Evolutionary conservation across 2,797 vertebrate genomes (phyloP).

Genomic region (Forpus xanthops): DNA sequence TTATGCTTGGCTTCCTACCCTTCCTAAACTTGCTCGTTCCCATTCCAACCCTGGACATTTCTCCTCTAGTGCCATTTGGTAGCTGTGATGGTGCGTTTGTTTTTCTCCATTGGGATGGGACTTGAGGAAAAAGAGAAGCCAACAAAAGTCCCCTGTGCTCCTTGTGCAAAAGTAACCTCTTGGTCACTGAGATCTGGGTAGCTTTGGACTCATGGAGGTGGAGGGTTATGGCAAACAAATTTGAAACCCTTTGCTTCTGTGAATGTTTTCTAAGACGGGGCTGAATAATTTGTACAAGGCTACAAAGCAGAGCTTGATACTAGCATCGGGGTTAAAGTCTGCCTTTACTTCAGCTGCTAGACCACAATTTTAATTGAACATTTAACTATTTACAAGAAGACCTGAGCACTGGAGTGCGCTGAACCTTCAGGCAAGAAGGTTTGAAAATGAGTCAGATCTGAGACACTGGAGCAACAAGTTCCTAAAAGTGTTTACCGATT

Average conservation of each 20-base stretch:
- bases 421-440: slow-evolving; percentile 14
- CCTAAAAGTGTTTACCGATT: slow-evolving; percentile 18
- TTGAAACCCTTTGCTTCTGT: not conserved
- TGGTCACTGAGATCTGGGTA: not conserved
- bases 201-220: not conserved
- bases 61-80: not conserved
- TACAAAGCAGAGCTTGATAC: not conserved
- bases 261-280: not conserved
- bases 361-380: not conserved
- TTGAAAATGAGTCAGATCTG: slow-evolving; percentile 16
- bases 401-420: not conserved
- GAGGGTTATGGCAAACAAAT: not conserved
- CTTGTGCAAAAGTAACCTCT: not conserved
- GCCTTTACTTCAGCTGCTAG: not conserved
- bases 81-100: not conserved
- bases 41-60: not conserved
- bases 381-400: not conserved
- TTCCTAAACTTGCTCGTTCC: not conserved
- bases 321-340: not conserved
- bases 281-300: not conserved
- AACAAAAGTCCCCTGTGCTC: not conserved
- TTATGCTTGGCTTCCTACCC: not conserved
- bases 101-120: not conserved
- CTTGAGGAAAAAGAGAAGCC: not conserved
- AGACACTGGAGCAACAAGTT: not conserved